Evolutionary conservation across 2,113 vertebrate genomes (phyloP).

Genomic region (Calidris pygmaea): DNA sequence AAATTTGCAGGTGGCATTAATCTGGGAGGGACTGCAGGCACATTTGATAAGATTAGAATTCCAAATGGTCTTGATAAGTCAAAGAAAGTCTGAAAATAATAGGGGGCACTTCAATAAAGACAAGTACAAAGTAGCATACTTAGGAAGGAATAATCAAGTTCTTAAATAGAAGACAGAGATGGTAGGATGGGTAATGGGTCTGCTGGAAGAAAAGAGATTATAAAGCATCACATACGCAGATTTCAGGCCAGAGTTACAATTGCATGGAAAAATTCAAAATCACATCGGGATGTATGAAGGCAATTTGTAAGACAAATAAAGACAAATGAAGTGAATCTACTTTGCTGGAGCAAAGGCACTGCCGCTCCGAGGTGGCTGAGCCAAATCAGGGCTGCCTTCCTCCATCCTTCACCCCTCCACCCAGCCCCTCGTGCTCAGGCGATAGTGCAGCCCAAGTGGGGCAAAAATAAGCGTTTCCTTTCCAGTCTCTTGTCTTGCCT

Average conservation of each 20-base stretch:
- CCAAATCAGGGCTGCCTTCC: not conserved
- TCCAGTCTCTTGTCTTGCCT: not conserved
- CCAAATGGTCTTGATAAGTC: not conserved
- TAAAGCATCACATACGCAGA: not conserved
- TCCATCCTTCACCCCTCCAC: not conserved
- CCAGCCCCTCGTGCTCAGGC: not conserved
- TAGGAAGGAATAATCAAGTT: not conserved
- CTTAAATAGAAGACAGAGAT: not conserved
- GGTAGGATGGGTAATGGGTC: not conserved
- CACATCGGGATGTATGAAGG: not conserved
- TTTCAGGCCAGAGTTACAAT: not conserved
- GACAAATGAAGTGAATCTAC: not conserved
- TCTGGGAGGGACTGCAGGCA: conserved; percentile 6
- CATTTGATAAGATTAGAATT: not conserved
- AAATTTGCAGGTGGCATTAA: conserved; percentile 56
- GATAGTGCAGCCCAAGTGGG: fast-evolving
- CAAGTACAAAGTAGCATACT: not conserved
- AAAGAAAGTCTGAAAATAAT: conserved; percentile 14
- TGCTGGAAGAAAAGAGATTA: not conserved
- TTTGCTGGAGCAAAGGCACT: not conserved
- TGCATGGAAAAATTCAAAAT: not conserved
- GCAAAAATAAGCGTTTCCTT: not conserved
- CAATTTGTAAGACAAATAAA: not conserved
- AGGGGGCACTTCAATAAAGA: not conserved
- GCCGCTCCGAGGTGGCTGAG: not conserved